Evolutionary conservation across 2,888 invertebrate genomes (phyloP), one percentile per base, ranked within the genome.

Genomic region (Monoplex corrugatus): DNA sequence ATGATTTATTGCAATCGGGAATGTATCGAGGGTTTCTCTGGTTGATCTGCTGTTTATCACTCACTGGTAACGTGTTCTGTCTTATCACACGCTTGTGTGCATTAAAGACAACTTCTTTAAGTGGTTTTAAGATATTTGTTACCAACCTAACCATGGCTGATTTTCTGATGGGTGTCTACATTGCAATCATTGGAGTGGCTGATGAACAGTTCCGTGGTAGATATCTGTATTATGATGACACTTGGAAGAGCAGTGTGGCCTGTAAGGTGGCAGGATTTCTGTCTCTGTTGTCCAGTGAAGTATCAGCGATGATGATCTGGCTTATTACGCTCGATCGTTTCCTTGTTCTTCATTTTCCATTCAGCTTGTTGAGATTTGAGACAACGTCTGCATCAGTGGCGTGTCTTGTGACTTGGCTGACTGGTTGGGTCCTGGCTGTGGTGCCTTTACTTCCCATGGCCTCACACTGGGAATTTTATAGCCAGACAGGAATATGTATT

Each of bases 121-220:
- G 82, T 16, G 80, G 90, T 13, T 86, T 89, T 63, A 87, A 86
- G 10, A 87, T 90, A 32, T 87, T 90, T 50, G 89, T 90, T 38
- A 86, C 89, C 23, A 89, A 89, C 44, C 75, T 90, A 8, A 86
- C 87, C 35, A 85, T 89, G 16, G 89, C 90, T 6, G 90, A 90
- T 35, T 84, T 90, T n/a, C 83, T 90, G 44, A 90, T 90, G 90
- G 90, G 90, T 0, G 68, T 89, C 28, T 90, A 90, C 45, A 50
- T 90, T 40, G 87, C 89, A 43, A 82, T 90, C 16, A 89, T 90
- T 35, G 90, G 90, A 10, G 43, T 82, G 10, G 89, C 89, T 50
- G 90, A 90, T 32, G 80, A 83, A 44, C 80, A 72, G 50, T 90
- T 87, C 82, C 85, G 89, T 3, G 88, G 86, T 16, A 45, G 45